A percentile compares a stretch with the other conserved stretches of the same genome.
phyloP scores from a whole-genome alignment of 2,113 vertebrate species.

The Notothenia coriiceps region DNA sequence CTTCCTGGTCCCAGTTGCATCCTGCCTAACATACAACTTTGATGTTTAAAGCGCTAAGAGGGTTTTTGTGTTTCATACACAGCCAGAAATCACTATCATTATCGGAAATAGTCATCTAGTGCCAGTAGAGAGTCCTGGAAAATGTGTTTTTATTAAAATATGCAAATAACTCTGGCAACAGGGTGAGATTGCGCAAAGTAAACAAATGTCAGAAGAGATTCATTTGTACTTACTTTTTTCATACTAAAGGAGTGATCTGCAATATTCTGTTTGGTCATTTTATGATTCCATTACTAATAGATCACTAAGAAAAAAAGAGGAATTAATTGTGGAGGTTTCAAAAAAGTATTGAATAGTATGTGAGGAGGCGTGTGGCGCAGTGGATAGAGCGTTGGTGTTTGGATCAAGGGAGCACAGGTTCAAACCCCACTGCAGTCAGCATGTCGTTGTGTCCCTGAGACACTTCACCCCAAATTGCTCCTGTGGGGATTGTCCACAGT shows the following conservation, averaged over 20 bases:
- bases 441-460: too few species aligned
- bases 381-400: too few species aligned
- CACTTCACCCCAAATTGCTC: too few species aligned
- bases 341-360: not conserved
- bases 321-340: not conserved
- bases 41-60: not conserved
- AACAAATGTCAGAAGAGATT: not conserved
- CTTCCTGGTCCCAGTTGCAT: not conserved
- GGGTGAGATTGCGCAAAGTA: slow-evolving; percentile 4
- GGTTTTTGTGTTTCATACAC: not conserved
- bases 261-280: not conserved
- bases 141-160: slow-evolving; percentile 5
- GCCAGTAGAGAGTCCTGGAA: not conserved
- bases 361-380: too few species aligned
- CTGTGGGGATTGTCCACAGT: too few species aligned
- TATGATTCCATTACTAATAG: slow-evolving; percentile 4
- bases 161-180: slow-evolving; percentile 10
- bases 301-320: not conserved
- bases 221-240: not conserved
- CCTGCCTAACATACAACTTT: slow-evolving; percentile 2
- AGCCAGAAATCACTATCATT: slow-evolving; percentile 3
- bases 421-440: too few species aligned
- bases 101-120: not conserved
- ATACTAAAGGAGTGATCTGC: not conserved
- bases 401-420: too few species aligned